A percentile compares a stretch with the other conserved stretches of the same genome.
Conservation (phyloP, 2,797 vertebrate species). For the Petrocephalus schoutedeni region DNA sequence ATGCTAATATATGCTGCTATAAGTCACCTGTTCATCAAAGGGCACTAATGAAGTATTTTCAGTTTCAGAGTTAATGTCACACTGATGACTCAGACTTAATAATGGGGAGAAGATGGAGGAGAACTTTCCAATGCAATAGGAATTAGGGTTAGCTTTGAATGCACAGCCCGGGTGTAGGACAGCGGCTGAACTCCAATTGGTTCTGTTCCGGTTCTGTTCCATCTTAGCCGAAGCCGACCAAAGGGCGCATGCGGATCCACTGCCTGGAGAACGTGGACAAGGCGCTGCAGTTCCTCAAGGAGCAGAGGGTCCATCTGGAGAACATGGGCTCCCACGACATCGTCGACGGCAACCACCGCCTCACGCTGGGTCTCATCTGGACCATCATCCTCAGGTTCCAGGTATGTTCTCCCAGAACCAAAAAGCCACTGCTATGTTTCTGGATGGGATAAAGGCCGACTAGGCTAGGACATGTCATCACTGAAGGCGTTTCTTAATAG, state of each 20-base stretch:
- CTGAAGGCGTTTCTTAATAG: neutral
- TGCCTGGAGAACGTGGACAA: conserved; percentile 79
- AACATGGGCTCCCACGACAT: conserved; percentile 84
- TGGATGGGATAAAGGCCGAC: neutral
- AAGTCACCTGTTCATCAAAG: neutral
- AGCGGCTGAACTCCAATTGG: neutral
- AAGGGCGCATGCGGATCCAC: conserved; percentile 78
- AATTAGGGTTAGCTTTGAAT: neutral
- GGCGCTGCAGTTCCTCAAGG: conserved; percentile 76
- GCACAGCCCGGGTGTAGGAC: neutral
- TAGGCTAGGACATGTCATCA: neutral
- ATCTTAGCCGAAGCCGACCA: conserved; percentile 72
- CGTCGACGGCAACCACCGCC: conserved; percentile 79
- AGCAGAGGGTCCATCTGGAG: conserved; percentile 77
- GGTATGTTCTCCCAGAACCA: neutral
- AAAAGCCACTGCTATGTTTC: neutral
- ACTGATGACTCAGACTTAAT: neutral
- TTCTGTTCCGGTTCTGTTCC: neutral
- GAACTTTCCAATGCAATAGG: neutral
- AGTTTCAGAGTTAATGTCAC: neutral
- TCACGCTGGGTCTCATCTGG: conserved; percentile 78
- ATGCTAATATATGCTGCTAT: neutral
- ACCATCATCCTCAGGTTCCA: conserved; percentile 75
- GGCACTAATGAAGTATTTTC: neutral
- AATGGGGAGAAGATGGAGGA: neutral